Evolutionary conservation across 2,888 invertebrate genomes (phyloP), one percentile per base, ranked within the genome.

Genomic region (Morpho achilles): DNA sequence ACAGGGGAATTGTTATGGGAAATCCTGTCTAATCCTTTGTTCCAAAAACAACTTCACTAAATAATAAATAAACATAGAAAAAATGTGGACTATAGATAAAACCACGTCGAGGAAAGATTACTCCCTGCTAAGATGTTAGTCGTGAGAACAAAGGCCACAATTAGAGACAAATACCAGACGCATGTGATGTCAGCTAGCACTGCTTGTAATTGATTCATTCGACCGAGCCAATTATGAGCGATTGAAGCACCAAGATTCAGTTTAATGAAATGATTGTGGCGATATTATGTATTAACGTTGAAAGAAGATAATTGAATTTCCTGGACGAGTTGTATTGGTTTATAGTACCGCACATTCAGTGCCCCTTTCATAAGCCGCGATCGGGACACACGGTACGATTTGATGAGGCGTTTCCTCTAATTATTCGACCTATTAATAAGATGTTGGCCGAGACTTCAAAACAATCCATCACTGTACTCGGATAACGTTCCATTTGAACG

Each of bases 301-400:
- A 84, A 88, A 84, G 84, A 82, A 84, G 82, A 83, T 88, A 89
- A 90, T 90, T 89, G 89, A 89, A 89, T 86, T 84, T 90, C 89
- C 89, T 89, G 89, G 79, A 73, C 71, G 73, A 76, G 81, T 85
- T 66, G 83, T 85, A 63, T 63, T 63, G 64, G 60, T 81, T 79
- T 79, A 79, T 80, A 79, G 79, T 73, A 62, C 67, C 69, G 74
- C 67, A 73, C 71, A 70, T 64, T 76, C 78, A 77, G 79, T 75
- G 80, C 79, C 84, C 87, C 86, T 84, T 85, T 81, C 80, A 80
- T 80, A 74, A 60, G 52, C 70, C 69, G 66, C 70, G 39, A 52
- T 77, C 72, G 76, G 73, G 69, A 68, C 76, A 75, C 70, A 72
- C 76, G 74, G 75, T 75, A 72, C 70, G 69, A 67, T 76, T 80